Conservation (phyloP, 2,797 vertebrate genomes). For the Microcaecilia unicolor region DNA sequence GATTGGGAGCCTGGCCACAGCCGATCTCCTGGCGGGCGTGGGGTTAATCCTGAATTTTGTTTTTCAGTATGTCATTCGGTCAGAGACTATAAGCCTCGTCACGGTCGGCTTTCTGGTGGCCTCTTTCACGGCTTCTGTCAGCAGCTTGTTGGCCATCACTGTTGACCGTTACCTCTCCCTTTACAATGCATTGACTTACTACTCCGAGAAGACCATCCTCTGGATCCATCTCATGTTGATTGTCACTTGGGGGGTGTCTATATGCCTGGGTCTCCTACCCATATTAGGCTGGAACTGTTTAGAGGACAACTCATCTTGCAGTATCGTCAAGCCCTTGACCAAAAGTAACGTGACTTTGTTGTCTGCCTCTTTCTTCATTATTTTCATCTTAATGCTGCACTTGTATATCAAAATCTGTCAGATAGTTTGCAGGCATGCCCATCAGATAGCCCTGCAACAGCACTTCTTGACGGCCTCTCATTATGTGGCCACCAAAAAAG, state of each 20-base stretch:
- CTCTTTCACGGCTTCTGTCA: slow-evolving; percentile 93
- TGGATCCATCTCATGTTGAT: slow-evolving; percentile 84
- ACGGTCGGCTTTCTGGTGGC: slow-evolving; percentile 93
- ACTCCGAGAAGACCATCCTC: slow-evolving; percentile 84
- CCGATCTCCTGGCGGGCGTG: slow-evolving; percentile 87
- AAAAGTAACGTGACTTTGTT: slow-evolving; percentile 81
- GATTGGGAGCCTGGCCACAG: slow-evolving; percentile 93
- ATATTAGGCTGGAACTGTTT: slow-evolving; percentile 96
- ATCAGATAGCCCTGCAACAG: slow-evolving; percentile 95
- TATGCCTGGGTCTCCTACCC: slow-evolving; percentile 81
- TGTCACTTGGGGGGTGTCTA: slow-evolving; percentile 81
- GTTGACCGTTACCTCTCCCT: slow-evolving; percentile 94
- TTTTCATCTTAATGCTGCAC: slow-evolving; percentile 87
- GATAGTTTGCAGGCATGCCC: slow-evolving; percentile 90
- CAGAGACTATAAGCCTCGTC: slow-evolving; percentile 86
- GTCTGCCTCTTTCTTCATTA: slow-evolving; percentile 79
- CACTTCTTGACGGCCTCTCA: slow-evolving; percentile 90
- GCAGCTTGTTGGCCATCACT: slow-evolving; percentile 91
- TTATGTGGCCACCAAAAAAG: slow-evolving; percentile 88
- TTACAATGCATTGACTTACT: slow-evolving; percentile 92
- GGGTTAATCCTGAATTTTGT: slow-evolving; percentile 95
- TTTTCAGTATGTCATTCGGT: slow-evolving; percentile 87
- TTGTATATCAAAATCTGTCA: slow-evolving; percentile 96
- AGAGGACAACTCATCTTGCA: slow-evolving; percentile 68
- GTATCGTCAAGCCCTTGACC: slow-evolving; percentile 84